Conservation (phyloP, 2,797 vertebrate species). For the Cyclura pinguis region DNA sequence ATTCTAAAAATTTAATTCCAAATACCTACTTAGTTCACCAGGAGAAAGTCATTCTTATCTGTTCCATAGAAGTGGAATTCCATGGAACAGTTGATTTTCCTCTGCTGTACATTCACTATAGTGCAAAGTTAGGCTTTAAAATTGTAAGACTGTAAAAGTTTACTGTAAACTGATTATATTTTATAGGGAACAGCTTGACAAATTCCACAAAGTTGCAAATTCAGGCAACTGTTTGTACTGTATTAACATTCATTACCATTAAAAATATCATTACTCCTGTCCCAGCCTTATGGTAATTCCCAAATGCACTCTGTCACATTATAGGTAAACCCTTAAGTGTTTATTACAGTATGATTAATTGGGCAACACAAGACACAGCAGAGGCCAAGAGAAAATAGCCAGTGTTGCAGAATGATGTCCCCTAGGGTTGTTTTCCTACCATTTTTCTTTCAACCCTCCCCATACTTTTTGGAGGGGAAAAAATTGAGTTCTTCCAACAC, state of each 20-base stretch:
- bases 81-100: not conserved
- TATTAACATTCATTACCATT: conserved; percentile 28
- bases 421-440: not conserved
- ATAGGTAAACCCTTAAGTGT: conserved; percentile 28
- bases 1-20: not conserved
- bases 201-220: conserved; percentile 27
- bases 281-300: conserved; percentile 19
- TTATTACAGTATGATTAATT: conserved; percentile 38
- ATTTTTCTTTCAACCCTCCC: not conserved
- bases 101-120: not conserved
- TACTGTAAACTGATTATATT: conserved; percentile 1
- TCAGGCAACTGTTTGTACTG: conserved; percentile 26
- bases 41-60: not conserved
- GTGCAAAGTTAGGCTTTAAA: conserved; percentile 5
- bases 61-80: not conserved
- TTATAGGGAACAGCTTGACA: conserved; percentile 26
- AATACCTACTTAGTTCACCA: not conserved
- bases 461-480: not conserved
- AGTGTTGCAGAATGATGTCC: conserved; percentile 7
- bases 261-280: conserved; percentile 21
- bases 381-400: not conserved
- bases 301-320: conserved; percentile 48
- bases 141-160: not conserved
- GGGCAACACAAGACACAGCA: not conserved
- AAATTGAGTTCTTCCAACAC: conserved; percentile 5